A percentile compares a stretch with the other conserved stretches of the same genome.
Evolutionary conservation across 2,797 vertebrate species (phyloP).

Genomic region (Balearica regulorum): DNA sequence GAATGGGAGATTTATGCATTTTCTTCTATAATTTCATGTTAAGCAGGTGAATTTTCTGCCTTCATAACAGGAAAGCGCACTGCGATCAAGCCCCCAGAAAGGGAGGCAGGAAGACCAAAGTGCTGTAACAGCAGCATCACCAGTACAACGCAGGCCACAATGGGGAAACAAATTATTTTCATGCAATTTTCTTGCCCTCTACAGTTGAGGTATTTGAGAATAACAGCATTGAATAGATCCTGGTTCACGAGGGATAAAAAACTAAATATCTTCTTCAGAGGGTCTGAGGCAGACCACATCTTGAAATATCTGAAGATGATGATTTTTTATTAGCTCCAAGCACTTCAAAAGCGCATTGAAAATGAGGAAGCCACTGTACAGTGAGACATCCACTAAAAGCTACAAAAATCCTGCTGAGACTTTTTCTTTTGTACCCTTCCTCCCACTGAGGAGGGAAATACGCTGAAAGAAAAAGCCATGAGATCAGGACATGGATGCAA

Average conservation of each 20-base stretch:
- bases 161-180: background rate
- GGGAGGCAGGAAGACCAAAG: background rate
- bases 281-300: background rate
- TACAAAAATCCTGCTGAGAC: background rate
- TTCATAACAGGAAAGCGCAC: background rate
- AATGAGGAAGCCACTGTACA: background rate
- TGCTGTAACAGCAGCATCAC: background rate
- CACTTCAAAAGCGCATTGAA: background rate
- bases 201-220: background rate
- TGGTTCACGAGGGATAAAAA: background rate
- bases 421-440: background rate
- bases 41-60: background rate
- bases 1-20: background rate
- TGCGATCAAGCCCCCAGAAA: background rate
- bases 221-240: background rate
- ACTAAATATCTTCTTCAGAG: background rate
- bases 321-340: background rate
- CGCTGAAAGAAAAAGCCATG: background rate
- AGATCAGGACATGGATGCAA: background rate
- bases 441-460: background rate
- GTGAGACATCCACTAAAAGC: background rate
- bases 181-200: background rate
- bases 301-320: background rate
- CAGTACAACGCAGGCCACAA: background rate
- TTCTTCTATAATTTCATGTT: background rate